A percentile compares a stretch with the other conserved stretches of the same genome.
These are phyloP conservation scores for Oncorhynchus clarkii DNA, from an alignment of 2,113 vertebrate genomes.

Conservation along the genomic window DNA sequence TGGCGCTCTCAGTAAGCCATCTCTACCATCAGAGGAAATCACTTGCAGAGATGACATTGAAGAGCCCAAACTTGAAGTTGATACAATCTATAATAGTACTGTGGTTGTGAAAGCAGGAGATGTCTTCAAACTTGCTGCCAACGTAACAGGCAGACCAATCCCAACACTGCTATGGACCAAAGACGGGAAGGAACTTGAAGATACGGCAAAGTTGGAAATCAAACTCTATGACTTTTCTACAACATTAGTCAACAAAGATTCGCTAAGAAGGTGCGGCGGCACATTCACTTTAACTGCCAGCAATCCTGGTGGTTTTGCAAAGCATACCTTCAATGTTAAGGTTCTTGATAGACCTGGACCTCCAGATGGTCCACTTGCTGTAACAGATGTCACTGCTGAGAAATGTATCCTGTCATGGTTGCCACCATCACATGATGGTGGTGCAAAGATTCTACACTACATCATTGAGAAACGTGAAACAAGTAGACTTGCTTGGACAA, in stretches of 20 bases:
- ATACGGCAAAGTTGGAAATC: constrained; percentile 89
- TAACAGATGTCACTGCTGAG: constrained; percentile 88
- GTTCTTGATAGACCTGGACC: constrained; percentile 96
- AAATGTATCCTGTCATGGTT: constrained; percentile 95
- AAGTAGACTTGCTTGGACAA: constrained; percentile 95
- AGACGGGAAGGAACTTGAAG: constrained; percentile 91
- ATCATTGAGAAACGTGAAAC: constrained; percentile 95
- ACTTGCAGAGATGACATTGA: constrained; percentile 94
- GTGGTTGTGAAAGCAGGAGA: constrained; percentile 93
- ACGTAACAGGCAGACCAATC: constrained; percentile 86
- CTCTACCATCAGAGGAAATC: constrained; percentile 88
- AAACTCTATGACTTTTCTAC: constrained; percentile 92
- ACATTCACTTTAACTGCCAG: constrained; percentile 88
- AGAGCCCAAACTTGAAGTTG: constrained; percentile 89
- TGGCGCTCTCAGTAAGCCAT: constrained; percentile 90
- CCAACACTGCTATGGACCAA: constrained; percentile 93
- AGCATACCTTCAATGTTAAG: constrained; percentile 92
- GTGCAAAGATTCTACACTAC: constrained; percentile 93
- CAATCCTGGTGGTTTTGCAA: constrained; percentile 96
- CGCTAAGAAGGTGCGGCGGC: constrained; percentile 87
- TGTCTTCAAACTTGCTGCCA: constrained; percentile 89
- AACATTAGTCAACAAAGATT: constrained; percentile 86
- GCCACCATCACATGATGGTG: constrained; percentile 92
- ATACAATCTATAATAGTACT: constrained; percentile 84
- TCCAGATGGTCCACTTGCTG: constrained; percentile 85